Evolutionary conservation across 2,888 invertebrate species (phyloP).

Genomic region (Iphiclides podalirius): DNA sequence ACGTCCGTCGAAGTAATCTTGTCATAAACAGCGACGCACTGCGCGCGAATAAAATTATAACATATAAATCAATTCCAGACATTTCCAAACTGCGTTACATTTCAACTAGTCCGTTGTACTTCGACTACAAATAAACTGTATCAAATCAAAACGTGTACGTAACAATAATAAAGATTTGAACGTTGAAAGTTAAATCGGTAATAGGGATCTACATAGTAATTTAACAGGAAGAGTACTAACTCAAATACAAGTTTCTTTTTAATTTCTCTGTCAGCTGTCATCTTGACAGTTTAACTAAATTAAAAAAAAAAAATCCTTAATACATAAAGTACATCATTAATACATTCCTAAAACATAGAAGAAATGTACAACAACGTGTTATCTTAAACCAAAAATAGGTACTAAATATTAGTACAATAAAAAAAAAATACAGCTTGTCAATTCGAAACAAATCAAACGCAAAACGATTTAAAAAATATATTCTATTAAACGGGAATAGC

Average conservation of each 20-base stretch:
- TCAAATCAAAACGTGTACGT: slow-evolving; percentile 2
- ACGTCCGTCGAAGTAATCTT: slow-evolving; percentile 20
- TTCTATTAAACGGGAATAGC: not conserved
- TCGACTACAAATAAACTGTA: slow-evolving; percentile 8
- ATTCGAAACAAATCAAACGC: slow-evolving; percentile 6
- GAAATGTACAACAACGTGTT: slow-evolving; percentile 14
- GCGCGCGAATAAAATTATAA: slow-evolving; percentile 8
- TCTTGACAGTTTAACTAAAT: not conserved
- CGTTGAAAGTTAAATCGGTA: not conserved
- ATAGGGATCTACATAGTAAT: not conserved
- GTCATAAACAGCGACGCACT: slow-evolving; percentile 15
- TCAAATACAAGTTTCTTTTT: not conserved
- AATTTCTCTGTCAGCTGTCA: slow-evolving; percentile 1
- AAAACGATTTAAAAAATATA: not conserved
- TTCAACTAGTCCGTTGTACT: slow-evolving; percentile 17
- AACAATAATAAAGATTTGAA: not conserved
- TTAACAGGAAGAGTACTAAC: not conserved
- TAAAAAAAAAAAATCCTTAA: not conserved
- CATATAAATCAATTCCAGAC: slow-evolving; percentile 24
- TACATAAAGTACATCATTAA: slow-evolving; percentile 1
- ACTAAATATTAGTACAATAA: slow-evolving; percentile 10
- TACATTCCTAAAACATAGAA: slow-evolving; percentile 12
- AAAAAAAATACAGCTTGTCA: slow-evolving; percentile 11
- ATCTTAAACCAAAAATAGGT: slow-evolving; percentile 4
- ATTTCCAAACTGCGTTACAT: slow-evolving; percentile 21